Base-by-base conservation (phyloP, 2,113 vertebrate genomes). In the Mungos mungo region DNA sequence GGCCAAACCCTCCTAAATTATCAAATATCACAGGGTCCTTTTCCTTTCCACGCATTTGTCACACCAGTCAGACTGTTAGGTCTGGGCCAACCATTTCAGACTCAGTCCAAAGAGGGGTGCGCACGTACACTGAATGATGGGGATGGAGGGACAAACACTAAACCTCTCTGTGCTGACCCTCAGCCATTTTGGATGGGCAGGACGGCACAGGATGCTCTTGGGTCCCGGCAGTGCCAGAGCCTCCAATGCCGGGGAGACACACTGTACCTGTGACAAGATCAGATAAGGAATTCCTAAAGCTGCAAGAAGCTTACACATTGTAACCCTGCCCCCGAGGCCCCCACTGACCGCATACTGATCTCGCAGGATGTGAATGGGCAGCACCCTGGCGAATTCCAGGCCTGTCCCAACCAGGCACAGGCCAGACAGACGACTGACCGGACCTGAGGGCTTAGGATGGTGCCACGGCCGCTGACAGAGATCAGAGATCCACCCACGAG, bases 331-430 rank as follows among this genome's bases (percentile, higher is more conserved):
- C 83, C 65, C 4, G 0, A 47, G 63, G 80, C 35, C 88, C 66
- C 93, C 18, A 27, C 12, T 27, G 9, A 27, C 60, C 0, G 0
- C 38, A 63, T 6, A 25, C 93, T 79, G 93, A 95, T 94, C 88
- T 82, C 6, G 31, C 41, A 86, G 69, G 90, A 93, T 35, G 21
- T 21, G 69, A 74, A 31, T 0, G 13, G 2, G 54, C 25, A 14
- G 65, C 71, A 19, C 35, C 5, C 4, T 0, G 7, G 69, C 2
- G 72, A 95, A 90, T 82, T 77, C 88, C 95, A 76, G 93, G 82
- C 93, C 95, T 97, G 79, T 89, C 89, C 79, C 74, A 16, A 66
- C 65, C 89, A 92, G 72, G 0, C 45, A n/a, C 3, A 23, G 82
- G 90, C 52, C 7, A 7, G 31, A n/a, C 0, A 27, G 77, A 92